Evolutionary conservation across 2,113 vertebrate species (phyloP).

Genomic region (Ictalurus punctatus): DNA sequence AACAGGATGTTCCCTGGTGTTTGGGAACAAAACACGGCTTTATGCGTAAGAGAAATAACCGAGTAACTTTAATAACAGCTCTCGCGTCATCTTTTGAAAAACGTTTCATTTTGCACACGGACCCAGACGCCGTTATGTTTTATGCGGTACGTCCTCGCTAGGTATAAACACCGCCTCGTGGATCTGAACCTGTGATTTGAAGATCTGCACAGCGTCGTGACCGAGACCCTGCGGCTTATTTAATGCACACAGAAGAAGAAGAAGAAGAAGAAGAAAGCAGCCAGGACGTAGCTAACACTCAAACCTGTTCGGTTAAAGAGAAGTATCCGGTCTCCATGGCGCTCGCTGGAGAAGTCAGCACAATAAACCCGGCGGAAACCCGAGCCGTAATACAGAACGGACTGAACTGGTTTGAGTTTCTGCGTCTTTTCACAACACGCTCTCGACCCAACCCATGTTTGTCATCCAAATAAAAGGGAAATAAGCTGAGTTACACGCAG

Average conservation of each 20-base stretch:
- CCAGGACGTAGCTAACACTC: background rate
- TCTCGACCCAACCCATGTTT: background rate
- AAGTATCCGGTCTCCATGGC: background rate
- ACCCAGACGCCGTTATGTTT: background rate
- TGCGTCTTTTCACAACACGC: background rate
- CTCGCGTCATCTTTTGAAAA: too few species aligned
- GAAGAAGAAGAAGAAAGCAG: too few species aligned
- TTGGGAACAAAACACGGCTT: background rate
- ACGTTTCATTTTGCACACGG: background rate
- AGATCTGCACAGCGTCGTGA: background rate
- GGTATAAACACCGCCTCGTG: background rate
- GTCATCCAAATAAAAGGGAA: slow-evolving; percentile 25
- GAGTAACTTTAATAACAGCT: too few species aligned
- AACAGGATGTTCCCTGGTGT: slow-evolving; percentile 44
- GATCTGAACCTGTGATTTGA: background rate
- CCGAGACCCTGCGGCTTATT: background rate
- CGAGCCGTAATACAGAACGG: background rate
- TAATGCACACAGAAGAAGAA: too few species aligned
- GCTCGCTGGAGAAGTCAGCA: background rate
- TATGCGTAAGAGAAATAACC: too few species aligned
- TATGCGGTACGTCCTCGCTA: background rate
- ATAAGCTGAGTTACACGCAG: background rate
- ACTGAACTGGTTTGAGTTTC: background rate
- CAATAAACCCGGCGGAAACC: slow-evolving; percentile 25
- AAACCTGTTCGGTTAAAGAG: background rate